phyloP scores from a whole-genome alignment of 1,140 invertebrate species.

The Drosophila ohnishii region DNA sequence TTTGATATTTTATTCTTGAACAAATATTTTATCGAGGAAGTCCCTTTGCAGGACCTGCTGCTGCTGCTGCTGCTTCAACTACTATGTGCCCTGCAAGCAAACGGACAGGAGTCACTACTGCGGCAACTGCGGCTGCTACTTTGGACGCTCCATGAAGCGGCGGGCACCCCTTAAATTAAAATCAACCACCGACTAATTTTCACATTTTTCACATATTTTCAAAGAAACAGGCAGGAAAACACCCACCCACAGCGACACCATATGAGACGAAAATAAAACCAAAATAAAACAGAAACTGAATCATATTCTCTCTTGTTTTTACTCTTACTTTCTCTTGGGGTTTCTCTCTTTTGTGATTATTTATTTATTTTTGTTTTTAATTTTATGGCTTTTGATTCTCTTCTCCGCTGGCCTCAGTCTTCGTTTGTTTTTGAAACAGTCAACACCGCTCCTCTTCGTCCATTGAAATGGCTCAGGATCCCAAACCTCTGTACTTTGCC shows the following conservation, averaged over 20 bases:
- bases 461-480: constrained; percentile 47
- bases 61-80: constrained; percentile 76
- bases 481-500: constrained; percentile 72
- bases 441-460: constrained; percentile 29
- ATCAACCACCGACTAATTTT: constrained; percentile 30
- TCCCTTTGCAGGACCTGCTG: constrained; percentile 60
- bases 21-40: too few relatives aligned
- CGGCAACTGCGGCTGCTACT: constrained; percentile 79
- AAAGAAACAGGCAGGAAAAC: background rate
- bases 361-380: background rate
- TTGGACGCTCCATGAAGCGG: constrained; percentile 71
- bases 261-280: constrained; percentile 9
- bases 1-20: background rate
- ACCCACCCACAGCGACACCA: constrained; percentile 28
- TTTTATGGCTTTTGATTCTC: constrained; percentile 2
- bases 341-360: constrained; percentile 5
- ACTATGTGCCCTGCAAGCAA: constrained; percentile 70
- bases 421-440: constrained; percentile 26
- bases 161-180: constrained; percentile 58
- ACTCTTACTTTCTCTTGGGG: background rate
- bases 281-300: constrained; percentile 38
- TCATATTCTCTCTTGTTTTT: background rate
- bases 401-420: constrained; percentile 37
- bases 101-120: constrained; percentile 80
- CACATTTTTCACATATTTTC: constrained; percentile 10